Percentiles rank a stretch among this genome's conserved stretches.
phyloP scores from a whole-genome alignment of 2,888 invertebrate species.

The Stenurella melanura region DNA sequence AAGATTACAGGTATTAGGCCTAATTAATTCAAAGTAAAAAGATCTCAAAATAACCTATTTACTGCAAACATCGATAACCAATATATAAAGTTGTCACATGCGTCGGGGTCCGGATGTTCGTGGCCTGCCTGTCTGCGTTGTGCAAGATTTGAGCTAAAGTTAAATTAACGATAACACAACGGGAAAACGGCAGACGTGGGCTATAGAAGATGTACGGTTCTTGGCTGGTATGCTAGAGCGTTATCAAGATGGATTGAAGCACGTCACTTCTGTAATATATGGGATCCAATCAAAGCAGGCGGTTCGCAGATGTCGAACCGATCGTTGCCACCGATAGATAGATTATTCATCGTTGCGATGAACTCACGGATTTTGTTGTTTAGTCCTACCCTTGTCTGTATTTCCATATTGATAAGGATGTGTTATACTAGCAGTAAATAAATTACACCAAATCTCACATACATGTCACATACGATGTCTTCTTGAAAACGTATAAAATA shows the following conservation, averaged over 20 bases:
- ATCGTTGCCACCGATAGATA: constrained; percentile 40
- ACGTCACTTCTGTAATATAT: constrained; percentile 49
- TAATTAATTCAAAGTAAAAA: constrained; percentile 6
- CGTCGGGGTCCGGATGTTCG: neutral
- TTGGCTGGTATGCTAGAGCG: constrained; percentile 32
- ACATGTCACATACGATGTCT: too few species aligned
- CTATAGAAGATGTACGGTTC: constrained; percentile 35
- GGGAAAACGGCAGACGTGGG: constrained; percentile 34
- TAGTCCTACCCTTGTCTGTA: constrained; percentile 2
- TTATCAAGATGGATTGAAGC: constrained; percentile 53
- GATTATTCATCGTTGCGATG: constrained; percentile 48
- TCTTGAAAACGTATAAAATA: too few species aligned
- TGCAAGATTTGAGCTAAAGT: constrained; percentile 14
- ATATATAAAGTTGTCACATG: constrained; percentile 8
- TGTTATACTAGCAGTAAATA: neutral
- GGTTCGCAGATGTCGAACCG: constrained; percentile 51
- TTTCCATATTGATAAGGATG: constrained; percentile 30
- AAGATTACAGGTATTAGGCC: neutral
- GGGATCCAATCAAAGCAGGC: constrained; percentile 52
- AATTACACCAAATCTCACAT: too few species aligned
- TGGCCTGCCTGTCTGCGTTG: neutral
- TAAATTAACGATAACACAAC: constrained; percentile 40
- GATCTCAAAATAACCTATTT: neutral
- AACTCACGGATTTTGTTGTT: constrained; percentile 36
- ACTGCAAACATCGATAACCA: neutral